Evolutionary conservation across 2,797 vertebrate species (phyloP).

Genomic region (Zenarchopterus dispar): DNA sequence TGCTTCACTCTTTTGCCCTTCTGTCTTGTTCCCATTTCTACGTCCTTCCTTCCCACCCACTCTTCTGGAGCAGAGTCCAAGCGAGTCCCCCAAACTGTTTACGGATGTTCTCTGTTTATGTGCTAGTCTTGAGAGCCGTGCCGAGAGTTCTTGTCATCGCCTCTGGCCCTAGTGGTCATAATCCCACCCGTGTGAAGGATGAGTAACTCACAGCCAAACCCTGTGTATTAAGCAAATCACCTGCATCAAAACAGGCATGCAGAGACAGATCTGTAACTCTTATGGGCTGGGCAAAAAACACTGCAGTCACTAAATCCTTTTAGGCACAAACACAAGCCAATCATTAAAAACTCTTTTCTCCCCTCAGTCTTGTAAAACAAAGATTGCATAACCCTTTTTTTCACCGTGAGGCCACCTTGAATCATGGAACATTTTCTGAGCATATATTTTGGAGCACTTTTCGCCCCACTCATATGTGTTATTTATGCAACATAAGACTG

Average conservation of each 20-base stretch:
- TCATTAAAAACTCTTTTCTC: constrained; percentile 58
- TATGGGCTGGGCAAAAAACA: constrained; percentile 66
- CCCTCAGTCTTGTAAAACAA: constrained; percentile 22
- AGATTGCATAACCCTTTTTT: constrained; percentile 40
- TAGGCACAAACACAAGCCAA: constrained; percentile 49
- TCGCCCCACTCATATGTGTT: constrained; percentile 6
- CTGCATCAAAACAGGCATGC: constrained; percentile 64
- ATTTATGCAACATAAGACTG: constrained; percentile 30
- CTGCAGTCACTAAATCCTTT: constrained; percentile 47
- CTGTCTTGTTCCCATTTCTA: constrained; percentile 33
- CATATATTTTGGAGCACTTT: constrained; percentile 18
- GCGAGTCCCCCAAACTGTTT: constrained; percentile 72
- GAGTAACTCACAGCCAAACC: constrained; percentile 51
- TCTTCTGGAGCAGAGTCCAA: constrained; percentile 67
- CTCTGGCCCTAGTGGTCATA: constrained; percentile 29
- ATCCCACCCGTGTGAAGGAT: constrained; percentile 51
- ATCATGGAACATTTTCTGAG: constrained; percentile 54
- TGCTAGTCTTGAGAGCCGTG: constrained; percentile 65
- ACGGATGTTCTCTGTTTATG: constrained; percentile 79
- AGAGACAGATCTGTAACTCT: constrained; percentile 68
- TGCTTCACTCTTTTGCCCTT: constrained; percentile 58
- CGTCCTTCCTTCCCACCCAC: constrained; percentile 44
- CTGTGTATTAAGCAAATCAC: constrained; percentile 52
- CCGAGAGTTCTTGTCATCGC: constrained; percentile 53
- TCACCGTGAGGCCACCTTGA: constrained; percentile 1